A percentile compares a stretch with the other conserved stretches of the same genome.
These are phyloP conservation scores for Toxotes lorentzi DNA, from an alignment of 2,797 vertebrate species.

Conservation along the genomic window DNA sequence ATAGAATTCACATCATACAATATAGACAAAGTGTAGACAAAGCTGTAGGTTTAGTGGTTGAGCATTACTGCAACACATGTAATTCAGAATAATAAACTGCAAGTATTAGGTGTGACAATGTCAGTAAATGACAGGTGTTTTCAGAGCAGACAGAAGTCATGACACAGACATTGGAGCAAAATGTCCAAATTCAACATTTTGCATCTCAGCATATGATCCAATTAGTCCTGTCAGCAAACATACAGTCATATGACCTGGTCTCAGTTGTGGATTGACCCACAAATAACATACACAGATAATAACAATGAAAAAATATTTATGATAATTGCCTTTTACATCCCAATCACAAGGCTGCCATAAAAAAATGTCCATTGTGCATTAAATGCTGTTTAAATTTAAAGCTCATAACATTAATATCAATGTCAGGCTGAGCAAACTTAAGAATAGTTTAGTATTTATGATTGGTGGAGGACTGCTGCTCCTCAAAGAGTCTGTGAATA, in stretches of 20 bases:
- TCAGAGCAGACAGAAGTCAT: neutral
- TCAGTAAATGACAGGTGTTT: neutral
- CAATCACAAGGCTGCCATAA: too few relatives aligned
- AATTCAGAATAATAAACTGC: neutral
- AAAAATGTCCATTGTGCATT: too few relatives aligned
- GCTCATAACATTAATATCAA: neutral
- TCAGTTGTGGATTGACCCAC: neutral
- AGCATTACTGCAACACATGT: neutral
- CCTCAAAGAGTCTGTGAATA: neutral
- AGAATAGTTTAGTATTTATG: neutral
- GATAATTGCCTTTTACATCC: too few relatives aligned
- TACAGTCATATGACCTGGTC: neutral
- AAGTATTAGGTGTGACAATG: neutral
- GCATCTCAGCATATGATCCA: neutral
- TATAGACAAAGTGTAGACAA: neutral
- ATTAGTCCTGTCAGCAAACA: neutral
- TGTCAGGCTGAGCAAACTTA: neutral
- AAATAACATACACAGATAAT: neutral
- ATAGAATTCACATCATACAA: constrained; percentile 11
- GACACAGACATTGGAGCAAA: neutral
- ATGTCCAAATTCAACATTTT: neutral
- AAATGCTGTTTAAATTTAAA: neutral
- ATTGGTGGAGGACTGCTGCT: neutral
- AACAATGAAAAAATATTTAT: neutral
- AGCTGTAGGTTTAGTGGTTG: too few relatives aligned